Evolutionary conservation across 2,888 invertebrate species (phyloP), one percentile per base, ranked within the genome.

Genomic region (Odontocerum albicorne): DNA sequence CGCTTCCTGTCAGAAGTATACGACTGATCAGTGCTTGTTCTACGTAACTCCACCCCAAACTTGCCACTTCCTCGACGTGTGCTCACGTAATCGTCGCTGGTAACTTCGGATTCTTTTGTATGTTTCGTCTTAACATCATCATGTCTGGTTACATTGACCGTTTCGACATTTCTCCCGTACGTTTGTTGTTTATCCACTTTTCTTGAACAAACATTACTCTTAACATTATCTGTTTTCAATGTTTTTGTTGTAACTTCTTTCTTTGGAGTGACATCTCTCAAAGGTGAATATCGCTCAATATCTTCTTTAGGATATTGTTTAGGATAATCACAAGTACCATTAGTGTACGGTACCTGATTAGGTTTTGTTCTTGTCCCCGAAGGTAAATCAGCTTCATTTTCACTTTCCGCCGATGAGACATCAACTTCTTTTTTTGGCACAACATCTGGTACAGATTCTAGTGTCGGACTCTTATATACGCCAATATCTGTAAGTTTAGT

Each of bases 1-100:
- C 70, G 66, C 49, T 78, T 73, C 49, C 74, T 68, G 51, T 72
- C 74, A 59, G 73, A 75, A n/a, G 68, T 67, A 4, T 75, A 70
- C 2, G 73, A 70, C 60, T 77, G 72, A 60, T 79, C 80, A 6
- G 78, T 74, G 63, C 82, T 80, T 1, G 84, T 82, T 55, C 79
- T 75, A 19, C 80, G 79, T 20, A 86, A 71, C 44, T 85, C 85
- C 4, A 88, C 83, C 22, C 87, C 87, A 65, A 88, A 88, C 65
- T 87, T 87, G 2, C 82, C 81, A 40, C 79, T 77, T 17, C 77
- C 75, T 35, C 77, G 71, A 10, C 81, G 71, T 61, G 72, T 81
- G 61, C 77, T 77, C 20, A 79, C 76, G 62, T 51, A 36, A 39
- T 60, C 57, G 13, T 47, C 52, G 22, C 19, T 39, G 12, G 49